These are phyloP conservation scores for Stichodactyla mertensii DNA, from an alignment of 64 coral and sea anemone genomes.

Conservation along the genomic window DNA sequence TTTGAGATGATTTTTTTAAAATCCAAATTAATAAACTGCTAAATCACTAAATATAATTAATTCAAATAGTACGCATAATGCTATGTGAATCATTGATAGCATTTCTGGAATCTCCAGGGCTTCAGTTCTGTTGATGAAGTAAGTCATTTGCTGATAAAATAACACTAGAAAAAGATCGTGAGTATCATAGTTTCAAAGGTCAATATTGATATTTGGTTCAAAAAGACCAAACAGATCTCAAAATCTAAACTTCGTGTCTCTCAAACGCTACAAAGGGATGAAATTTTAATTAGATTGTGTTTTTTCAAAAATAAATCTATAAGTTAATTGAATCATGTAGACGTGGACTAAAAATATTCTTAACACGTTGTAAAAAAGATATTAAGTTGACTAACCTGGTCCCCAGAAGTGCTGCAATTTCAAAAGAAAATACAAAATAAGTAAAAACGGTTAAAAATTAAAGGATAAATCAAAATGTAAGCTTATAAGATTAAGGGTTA, in stretches of 20 bases:
- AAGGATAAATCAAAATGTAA: not conserved
- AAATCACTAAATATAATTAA: too few species aligned
- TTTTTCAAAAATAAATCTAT: not conserved
- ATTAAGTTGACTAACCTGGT: conserved; percentile 64
- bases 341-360: not conserved
- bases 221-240: too few species aligned
- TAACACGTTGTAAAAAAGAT: not conserved
- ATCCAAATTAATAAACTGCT: too few species aligned
- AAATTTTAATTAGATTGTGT: not conserved
- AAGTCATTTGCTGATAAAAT: too few species aligned
- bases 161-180: too few species aligned
- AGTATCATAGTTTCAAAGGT: too few species aligned
- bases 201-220: too few species aligned
- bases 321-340: not conserved
- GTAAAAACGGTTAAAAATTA: conserved; percentile 1
- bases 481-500: not conserved
- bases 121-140: too few species aligned
- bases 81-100: too few species aligned
- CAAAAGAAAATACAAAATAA: conserved; percentile 31
- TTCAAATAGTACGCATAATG: too few species aligned
- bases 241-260: not conserved
- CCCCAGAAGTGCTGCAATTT: conserved; percentile 93
- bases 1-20: too few species aligned
- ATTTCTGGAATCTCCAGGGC: too few species aligned
- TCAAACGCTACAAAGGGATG: not conserved